Conservation (phyloP, 2,797 vertebrate species). For the Falco columbarius region DNA sequence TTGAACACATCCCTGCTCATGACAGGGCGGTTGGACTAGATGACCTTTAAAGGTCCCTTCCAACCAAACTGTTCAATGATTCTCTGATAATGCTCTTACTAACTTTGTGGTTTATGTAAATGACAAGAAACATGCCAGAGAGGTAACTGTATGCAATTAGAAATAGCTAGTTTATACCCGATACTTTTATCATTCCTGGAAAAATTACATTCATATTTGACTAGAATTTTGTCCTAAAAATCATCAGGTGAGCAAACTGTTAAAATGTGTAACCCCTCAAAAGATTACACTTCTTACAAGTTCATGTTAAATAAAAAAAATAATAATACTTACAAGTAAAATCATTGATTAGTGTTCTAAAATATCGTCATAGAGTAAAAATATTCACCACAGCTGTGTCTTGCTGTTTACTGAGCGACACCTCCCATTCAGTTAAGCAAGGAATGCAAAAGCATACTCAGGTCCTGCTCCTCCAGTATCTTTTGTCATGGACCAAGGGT, state of each 20-base stretch:
- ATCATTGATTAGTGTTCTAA: neutral
- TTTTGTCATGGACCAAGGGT: neutral
- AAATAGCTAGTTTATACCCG: no score
- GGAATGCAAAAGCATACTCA: neutral
- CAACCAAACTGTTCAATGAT: neutral
- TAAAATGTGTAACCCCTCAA: neutral
- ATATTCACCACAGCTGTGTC: accelerated
- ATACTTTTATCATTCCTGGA: no score
- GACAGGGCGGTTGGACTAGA: neutral
- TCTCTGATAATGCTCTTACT: neutral
- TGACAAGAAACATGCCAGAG: no score
- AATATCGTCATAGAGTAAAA: neutral
- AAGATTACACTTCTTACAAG: neutral
- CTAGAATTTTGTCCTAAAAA: neutral
- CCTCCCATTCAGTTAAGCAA: neutral
- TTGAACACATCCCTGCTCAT: neutral
- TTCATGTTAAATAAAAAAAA: neutral
- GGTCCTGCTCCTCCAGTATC: neutral
- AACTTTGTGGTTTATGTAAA: neutral
- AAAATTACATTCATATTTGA: neutral
- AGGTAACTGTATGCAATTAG: no score
- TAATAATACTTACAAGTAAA: neutral
- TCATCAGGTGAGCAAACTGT: neutral
- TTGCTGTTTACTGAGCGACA: neutral
- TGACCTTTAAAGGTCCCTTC: neutral